These are phyloP conservation scores for Platycnemis pennipes DNA, from an alignment of 2,888 invertebrate genomes.

Conservation along the genomic window DNA sequence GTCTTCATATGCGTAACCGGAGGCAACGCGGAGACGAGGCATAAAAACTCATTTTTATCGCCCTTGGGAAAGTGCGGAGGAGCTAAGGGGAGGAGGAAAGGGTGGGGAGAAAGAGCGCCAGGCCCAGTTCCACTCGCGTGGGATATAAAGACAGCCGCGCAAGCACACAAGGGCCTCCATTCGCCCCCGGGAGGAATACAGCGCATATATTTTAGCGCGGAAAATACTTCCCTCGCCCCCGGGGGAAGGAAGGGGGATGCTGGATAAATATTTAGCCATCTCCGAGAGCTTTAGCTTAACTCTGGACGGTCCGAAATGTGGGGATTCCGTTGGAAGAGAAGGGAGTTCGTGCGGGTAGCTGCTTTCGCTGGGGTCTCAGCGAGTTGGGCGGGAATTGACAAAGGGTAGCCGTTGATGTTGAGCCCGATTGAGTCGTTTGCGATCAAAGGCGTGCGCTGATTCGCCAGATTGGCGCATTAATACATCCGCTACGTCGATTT, in stretches of 20 bases:
- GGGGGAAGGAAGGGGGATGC: background rate
- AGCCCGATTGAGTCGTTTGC: no score
- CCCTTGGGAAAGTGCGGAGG: background rate
- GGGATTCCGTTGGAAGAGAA: no score
- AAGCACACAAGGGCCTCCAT: background rate
- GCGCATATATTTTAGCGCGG: background rate
- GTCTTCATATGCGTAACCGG: background rate
- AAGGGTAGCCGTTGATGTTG: no score
- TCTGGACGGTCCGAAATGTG: background rate
- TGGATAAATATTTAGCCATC: background rate
- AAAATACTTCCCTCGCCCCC: background rate
- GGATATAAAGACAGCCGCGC: background rate
- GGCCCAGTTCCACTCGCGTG: background rate
- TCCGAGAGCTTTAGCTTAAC: background rate
- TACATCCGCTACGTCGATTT: no score
- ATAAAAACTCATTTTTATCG: slow-evolving; percentile 5
- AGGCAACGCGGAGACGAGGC: background rate
- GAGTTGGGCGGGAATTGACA: no score
- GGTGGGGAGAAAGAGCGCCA: background rate
- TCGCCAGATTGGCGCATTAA: no score
- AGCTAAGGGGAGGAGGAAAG: background rate
- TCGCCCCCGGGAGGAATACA: background rate
- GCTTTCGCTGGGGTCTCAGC: no score
- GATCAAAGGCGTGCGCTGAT: no score
- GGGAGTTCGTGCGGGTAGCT: background rate